Evolutionary conservation across 2,113 vertebrate species (phyloP).

Genomic region (Forbesichthys papilliferus): DNA sequence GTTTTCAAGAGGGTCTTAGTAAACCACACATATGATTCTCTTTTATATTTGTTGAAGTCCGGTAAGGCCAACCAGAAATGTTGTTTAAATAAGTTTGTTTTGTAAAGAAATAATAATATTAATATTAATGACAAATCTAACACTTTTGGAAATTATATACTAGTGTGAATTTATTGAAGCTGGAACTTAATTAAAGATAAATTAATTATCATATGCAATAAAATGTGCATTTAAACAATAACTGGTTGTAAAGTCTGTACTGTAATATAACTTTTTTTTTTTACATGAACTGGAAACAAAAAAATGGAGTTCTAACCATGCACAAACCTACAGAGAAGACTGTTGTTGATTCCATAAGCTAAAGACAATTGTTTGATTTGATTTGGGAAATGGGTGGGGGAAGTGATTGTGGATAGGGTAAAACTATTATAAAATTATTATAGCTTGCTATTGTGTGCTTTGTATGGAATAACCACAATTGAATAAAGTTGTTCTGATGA

Average conservation of each 20-base stretch:
- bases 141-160: conserved; percentile 59
- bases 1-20: conserved; percentile 1
- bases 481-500: conserved; percentile 81
- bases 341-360: conserved; percentile 43
- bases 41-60: conserved; percentile 50
- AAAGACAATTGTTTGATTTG: conserved; percentile 55
- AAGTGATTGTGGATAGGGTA: conserved; percentile 40
- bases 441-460: conserved; percentile 70
- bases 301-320: conserved; percentile 58
- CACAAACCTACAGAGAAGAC: conserved; percentile 54
- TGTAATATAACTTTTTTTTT: conserved; percentile 76
- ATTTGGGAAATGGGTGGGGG: conserved; percentile 35
- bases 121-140: conserved; percentile 68
- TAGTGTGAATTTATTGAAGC: conserved; percentile 66
- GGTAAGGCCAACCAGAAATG: conserved; percentile 47
- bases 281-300: conserved; percentile 70
- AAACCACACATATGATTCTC: conserved; percentile 49
- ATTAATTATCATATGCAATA: conserved; percentile 76
- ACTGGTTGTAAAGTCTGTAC: conserved; percentile 81
- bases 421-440: conserved; percentile 58
- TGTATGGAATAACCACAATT: conserved; percentile 80
- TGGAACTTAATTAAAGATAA: conserved; percentile 64
- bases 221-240: conserved; percentile 76
- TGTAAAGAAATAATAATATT: conserved; percentile 68
- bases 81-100: conserved; percentile 75